Evolutionary conservation across 2,113 vertebrate genomes (phyloP).

Genomic region (Elephantulus edwardii): DNA sequence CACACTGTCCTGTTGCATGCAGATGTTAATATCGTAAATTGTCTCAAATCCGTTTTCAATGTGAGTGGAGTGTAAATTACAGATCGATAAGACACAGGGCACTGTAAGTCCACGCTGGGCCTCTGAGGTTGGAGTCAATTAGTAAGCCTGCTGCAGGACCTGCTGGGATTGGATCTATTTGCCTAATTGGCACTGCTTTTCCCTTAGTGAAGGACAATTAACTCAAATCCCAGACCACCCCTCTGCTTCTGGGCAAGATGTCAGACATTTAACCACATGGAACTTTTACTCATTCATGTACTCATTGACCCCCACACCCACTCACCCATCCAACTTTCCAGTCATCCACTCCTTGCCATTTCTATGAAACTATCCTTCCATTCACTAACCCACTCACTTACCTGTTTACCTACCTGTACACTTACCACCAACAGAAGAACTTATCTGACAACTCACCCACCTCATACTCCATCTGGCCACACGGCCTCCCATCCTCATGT

Average conservation of each 20-base stretch:
- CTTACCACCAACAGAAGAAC: too few relatives aligned
- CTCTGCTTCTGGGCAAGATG: slow-evolving; percentile 72
- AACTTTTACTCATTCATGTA: slow-evolving; percentile 56
- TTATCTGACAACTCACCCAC: too few relatives aligned
- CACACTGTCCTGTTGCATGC: background rate
- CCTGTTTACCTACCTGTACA: background rate
- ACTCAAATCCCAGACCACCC: slow-evolving; percentile 72
- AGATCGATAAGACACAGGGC: slow-evolving; percentile 65
- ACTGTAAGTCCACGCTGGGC: slow-evolving; percentile 51
- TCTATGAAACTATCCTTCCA: background rate
- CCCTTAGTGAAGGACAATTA: slow-evolving; percentile 73
- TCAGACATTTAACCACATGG: slow-evolving; percentile 58
- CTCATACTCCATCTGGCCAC: background rate
- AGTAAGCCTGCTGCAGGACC: slow-evolving; percentile 53
- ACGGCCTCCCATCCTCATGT: background rate
- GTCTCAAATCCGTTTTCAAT: slow-evolving; percentile 51
- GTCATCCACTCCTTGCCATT: background rate
- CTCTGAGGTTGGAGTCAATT: slow-evolving; percentile 69
- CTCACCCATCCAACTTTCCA: slow-evolving; percentile 39
- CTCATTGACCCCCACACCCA: slow-evolving; percentile 39
- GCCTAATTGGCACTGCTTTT: slow-evolving; percentile 74
- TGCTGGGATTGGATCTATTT: slow-evolving; percentile 71
- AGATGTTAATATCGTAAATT: slow-evolving; percentile 43
- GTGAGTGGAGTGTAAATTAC: slow-evolving; percentile 61
- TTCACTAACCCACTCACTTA: background rate